Percentiles rank a stretch among this genome's conserved stretches.
Conservation (phyloP, 2,113 vertebrate species). For the Capreolus pygargus region DNA sequence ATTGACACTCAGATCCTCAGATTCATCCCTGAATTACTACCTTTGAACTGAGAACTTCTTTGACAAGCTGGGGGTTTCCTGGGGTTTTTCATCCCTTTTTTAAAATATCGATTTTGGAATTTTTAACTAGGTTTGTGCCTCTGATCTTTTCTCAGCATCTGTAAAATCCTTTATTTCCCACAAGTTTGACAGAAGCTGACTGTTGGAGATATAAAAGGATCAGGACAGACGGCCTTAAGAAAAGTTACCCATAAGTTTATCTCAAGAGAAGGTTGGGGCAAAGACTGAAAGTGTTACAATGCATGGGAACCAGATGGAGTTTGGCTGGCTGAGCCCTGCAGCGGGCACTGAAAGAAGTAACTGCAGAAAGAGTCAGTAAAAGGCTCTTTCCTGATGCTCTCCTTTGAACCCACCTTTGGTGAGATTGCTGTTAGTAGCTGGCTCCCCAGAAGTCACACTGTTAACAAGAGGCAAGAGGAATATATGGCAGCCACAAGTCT, state of each 20-base stretch:
- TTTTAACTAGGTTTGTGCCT: constrained; percentile 83
- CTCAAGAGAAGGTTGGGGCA: not conserved
- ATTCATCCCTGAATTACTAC: constrained; percentile 80
- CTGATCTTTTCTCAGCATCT: constrained; percentile 84
- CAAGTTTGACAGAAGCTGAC: constrained; percentile 76
- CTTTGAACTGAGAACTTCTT: constrained; percentile 86
- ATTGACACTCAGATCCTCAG: constrained; percentile 85
- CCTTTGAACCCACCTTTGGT: not conserved
- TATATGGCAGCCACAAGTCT: not conserved
- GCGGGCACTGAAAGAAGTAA: not conserved
- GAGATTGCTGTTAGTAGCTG: not conserved
- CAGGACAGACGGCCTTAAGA: constrained; percentile 46
- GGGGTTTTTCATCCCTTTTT: constrained; percentile 80
- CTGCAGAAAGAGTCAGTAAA: not conserved
- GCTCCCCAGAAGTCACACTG: not conserved
- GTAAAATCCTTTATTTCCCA: constrained; percentile 81
- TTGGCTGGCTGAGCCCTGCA: not conserved
- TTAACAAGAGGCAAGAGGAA: not conserved
- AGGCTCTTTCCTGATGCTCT: not conserved
- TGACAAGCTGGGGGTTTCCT: constrained; percentile 81
- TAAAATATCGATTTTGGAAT: constrained; percentile 85
- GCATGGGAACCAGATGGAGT: not conserved
- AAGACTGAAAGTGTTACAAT: not conserved
- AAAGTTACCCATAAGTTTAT: constrained; percentile 47
- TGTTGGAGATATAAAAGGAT: constrained; percentile 78